These are phyloP conservation scores for Delia radicum DNA, from an alignment of 1,140 invertebrate species.

Conservation along the genomic window DNA sequence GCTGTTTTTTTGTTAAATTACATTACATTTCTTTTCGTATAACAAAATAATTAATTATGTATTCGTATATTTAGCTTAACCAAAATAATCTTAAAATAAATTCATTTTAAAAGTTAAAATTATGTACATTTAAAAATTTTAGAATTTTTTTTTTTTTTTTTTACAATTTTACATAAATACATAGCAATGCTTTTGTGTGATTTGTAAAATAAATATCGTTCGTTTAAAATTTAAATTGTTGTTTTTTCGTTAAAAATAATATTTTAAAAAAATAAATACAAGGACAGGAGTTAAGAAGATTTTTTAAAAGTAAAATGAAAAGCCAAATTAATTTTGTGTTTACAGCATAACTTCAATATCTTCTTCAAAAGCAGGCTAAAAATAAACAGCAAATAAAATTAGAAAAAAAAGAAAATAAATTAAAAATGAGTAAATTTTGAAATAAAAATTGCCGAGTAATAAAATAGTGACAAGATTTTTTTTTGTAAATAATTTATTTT, in stretches of 20 bases:
- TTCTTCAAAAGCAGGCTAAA: not conserved
- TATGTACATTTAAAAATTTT: not conserved
- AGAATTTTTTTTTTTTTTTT: not conserved
- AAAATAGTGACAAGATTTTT: not conserved
- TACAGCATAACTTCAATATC: not conserved
- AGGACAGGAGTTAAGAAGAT: not conserved
- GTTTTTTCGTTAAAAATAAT: not conserved
- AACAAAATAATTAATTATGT: too few species aligned
- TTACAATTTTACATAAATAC: conserved; percentile 5
- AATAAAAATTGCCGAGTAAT: not conserved
- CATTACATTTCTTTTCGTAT: not conserved
- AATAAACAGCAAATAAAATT: not conserved
- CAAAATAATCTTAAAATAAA: too few species aligned
- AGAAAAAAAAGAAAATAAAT: not conserved
- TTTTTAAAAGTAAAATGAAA: not conserved
- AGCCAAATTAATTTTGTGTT: not conserved
- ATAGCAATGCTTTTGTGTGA: not conserved
- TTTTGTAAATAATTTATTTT: not conserved
- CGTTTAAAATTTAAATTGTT: not conserved
- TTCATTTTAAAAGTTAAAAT: not conserved
- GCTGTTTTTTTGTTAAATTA: too few species aligned
- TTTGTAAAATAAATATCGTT: not conserved
- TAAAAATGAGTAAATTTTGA: not conserved
- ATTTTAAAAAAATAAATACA: not conserved
- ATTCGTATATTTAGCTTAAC: too few species aligned